phyloP scores from a whole-genome alignment of 1,140 invertebrate species.

The Nephila pilipes region DNA sequence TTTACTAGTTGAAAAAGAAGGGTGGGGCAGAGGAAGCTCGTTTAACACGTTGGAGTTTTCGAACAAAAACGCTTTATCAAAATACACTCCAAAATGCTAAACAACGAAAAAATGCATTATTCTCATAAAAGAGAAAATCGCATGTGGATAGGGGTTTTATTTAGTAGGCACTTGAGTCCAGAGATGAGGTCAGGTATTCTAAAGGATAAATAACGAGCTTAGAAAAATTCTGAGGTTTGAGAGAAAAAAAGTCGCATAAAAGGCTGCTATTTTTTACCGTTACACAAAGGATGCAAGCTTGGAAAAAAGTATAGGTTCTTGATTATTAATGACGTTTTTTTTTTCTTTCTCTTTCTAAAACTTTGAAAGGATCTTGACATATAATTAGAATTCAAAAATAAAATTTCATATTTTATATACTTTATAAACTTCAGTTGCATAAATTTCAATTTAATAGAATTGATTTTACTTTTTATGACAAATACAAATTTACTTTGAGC shows the following conservation, averaged over 20 bases:
- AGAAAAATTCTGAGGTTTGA: conserved; percentile 53
- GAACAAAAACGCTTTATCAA: conserved; percentile 44
- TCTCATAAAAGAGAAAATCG: conserved; percentile 15
- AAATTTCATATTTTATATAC: not conserved
- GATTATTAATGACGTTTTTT: conserved; percentile 29
- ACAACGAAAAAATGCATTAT: conserved; percentile 43
- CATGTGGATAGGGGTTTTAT: conserved; percentile 26
- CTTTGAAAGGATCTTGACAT: conserved; percentile 17
- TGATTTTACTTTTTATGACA: too few species aligned
- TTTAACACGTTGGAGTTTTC: conserved; percentile 32
- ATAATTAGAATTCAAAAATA: conserved; percentile 30
- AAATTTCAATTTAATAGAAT: not conserved
- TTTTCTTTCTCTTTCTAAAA: not conserved
- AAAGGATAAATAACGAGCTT: conserved; percentile 65
- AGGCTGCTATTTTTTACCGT: conserved; percentile 31
- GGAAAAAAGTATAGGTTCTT: conserved; percentile 18
- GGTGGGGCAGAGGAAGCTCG: not conserved
- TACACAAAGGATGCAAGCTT: not conserved
- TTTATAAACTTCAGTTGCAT: not conserved
- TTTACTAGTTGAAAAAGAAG: not conserved
- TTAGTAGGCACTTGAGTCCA: conserved; percentile 35
- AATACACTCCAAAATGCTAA: conserved; percentile 22
- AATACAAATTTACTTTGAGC: too few species aligned
- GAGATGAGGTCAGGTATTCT: conserved; percentile 57
- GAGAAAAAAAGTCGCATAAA: not conserved